phyloP scores from a whole-genome alignment of 2,113 vertebrate species.

The Cephalopholis sonnerati region DNA sequence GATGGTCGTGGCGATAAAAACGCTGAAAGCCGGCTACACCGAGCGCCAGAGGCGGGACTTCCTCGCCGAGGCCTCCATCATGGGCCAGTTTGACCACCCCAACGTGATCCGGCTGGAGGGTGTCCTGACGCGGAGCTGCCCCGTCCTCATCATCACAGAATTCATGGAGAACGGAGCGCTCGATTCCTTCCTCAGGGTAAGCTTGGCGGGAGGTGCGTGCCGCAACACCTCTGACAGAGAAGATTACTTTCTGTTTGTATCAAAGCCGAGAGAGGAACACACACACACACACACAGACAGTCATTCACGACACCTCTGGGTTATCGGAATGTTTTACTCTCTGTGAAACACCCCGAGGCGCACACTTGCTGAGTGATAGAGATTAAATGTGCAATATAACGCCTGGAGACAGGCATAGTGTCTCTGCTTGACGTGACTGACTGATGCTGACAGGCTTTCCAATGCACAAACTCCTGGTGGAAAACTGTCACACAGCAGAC shows the following conservation, averaged over 20 bases:
- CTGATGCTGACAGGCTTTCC: slow-evolving; percentile 75
- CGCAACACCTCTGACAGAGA: slow-evolving; percentile 47
- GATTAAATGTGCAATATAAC: slow-evolving; percentile 78
- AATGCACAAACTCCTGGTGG: slow-evolving; percentile 65
- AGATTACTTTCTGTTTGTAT: slow-evolving; percentile 64
- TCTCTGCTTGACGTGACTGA: slow-evolving; percentile 72
- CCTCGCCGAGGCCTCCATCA: slow-evolving; percentile 96
- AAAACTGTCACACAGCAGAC: slow-evolving; percentile 66
- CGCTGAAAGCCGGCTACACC: slow-evolving; percentile 96
- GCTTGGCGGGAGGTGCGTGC: slow-evolving; percentile 50
- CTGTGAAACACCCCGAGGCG: slow-evolving; percentile 74
- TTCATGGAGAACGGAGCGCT: slow-evolving; percentile 99
- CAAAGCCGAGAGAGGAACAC: slow-evolving; percentile 40
- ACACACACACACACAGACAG: slow-evolving; percentile 50
- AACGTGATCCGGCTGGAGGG: slow-evolving; percentile 99
- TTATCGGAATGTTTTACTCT: slow-evolving; percentile 72
- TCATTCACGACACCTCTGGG: slow-evolving; percentile 64
- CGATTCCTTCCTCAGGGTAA: slow-evolving; percentile 97
- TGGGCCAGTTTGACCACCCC: slow-evolving; percentile 99
- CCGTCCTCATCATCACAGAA: slow-evolving; percentile 97
- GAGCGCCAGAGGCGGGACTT: slow-evolving; percentile 97
- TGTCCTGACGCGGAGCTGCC: slow-evolving; percentile 97
- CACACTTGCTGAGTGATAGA: slow-evolving; percentile 70
- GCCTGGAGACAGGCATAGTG: slow-evolving; percentile 70
- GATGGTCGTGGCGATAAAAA: slow-evolving; percentile 97